Evolutionary conservation across 2,888 invertebrate species (phyloP).

Genomic region (Dryocosmus kuriphilus): DNA sequence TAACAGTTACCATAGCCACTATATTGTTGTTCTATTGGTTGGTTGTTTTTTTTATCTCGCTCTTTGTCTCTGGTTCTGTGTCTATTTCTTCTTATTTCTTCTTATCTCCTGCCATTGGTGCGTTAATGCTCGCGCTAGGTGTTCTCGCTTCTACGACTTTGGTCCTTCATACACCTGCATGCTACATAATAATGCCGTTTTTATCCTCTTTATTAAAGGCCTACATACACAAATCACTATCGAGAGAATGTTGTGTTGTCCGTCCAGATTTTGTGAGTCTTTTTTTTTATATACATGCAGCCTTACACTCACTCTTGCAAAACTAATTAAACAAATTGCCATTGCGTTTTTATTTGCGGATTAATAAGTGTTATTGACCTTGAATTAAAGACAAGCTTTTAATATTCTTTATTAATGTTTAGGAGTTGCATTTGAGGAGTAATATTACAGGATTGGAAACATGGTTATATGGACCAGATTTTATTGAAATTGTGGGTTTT

Average conservation of each 20-base stretch:
- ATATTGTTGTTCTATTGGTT: slow-evolving; percentile 55
- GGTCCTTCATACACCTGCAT: slow-evolving; percentile 18
- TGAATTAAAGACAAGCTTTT: neutral
- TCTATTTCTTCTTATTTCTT: slow-evolving; percentile 47
- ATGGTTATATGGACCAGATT: neutral
- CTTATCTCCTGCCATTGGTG: slow-evolving; percentile 22
- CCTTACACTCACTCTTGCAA: neutral
- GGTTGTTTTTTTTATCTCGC: slow-evolving; percentile 56
- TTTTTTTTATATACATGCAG: neutral
- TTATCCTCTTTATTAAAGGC: neutral
- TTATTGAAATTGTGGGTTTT: no score
- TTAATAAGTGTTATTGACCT: slow-evolving; percentile 13
- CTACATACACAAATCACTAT: neutral
- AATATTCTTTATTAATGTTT: neutral
- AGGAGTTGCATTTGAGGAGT: neutral
- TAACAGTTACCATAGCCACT: slow-evolving; percentile 30
- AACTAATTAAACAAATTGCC: slow-evolving; percentile 17
- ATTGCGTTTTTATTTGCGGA: slow-evolving; percentile 16
- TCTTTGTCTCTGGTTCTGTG: slow-evolving; percentile 59
- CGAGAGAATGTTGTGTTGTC: slow-evolving; percentile 1
- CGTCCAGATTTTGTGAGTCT: neutral
- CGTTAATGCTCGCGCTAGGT: slow-evolving; percentile 32
- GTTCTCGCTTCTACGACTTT: slow-evolving; percentile 32
- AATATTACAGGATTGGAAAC: no score
- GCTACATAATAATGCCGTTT: slow-evolving; percentile 11